These are phyloP conservation scores for Malurus leucopterus DNA, from an alignment of 2,797 vertebrate genomes.

Conservation along the genomic window DNA sequence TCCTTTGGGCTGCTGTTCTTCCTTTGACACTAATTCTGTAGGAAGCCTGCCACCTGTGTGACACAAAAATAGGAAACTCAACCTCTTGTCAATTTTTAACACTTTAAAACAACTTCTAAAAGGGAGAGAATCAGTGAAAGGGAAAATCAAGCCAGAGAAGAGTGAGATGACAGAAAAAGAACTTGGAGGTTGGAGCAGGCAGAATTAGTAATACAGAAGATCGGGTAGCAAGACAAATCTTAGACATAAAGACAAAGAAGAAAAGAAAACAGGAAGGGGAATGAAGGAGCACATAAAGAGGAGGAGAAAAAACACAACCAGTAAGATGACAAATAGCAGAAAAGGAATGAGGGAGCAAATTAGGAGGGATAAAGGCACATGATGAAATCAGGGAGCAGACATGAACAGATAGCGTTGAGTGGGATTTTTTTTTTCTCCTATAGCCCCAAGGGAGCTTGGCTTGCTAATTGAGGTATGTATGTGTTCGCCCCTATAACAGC, in stretches of 20 bases:
- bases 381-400: background rate
- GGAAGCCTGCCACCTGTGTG: constrained; percentile 1
- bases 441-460: background rate
- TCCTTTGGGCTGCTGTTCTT: constrained; percentile 18
- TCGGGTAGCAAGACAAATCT: background rate
- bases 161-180: background rate
- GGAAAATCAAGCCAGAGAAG: background rate
- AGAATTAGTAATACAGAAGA: background rate
- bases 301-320: background rate
- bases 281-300: background rate
- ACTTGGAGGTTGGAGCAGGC: background rate
- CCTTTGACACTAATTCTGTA: constrained; percentile 14
- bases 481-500: background rate
- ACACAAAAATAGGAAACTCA: constrained; percentile 33
- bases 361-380: background rate
- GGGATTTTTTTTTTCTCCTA: background rate
- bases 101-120: constrained; percentile 8
- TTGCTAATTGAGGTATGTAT: background rate
- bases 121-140: background rate
- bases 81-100: constrained; percentile 3
- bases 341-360: background rate
- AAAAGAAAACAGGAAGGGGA: background rate
- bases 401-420: background rate
- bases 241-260: background rate
- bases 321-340: background rate